These are phyloP conservation scores for Diadophis punctatus DNA, from an alignment of 2,113 vertebrate genomes.

Conservation along the genomic window DNA sequence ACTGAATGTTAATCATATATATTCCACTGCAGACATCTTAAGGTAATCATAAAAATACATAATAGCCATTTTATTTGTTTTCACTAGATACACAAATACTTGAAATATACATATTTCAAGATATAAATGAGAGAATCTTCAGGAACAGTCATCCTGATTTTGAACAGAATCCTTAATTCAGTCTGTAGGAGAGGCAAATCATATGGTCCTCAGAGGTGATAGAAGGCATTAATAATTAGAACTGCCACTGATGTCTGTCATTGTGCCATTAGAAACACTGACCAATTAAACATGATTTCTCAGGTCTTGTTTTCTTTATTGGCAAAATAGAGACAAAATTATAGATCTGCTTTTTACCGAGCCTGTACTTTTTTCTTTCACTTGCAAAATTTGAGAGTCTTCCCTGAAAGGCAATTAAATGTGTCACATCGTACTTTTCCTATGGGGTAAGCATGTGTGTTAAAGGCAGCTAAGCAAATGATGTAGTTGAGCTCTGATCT, in stretches of 20 bases:
- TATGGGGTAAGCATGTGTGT: background rate
- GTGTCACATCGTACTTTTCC: background rate
- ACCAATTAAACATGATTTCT: background rate
- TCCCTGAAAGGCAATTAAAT: background rate
- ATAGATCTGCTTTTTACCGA: background rate
- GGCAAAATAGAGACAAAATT: constrained; percentile 4
- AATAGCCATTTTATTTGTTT: background rate
- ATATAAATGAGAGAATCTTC: background rate
- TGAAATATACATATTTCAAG: background rate
- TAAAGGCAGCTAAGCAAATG: background rate
- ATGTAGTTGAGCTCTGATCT: background rate
- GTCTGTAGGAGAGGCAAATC: no score
- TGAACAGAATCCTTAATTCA: background rate
- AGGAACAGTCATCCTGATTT: background rate
- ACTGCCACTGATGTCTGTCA: background rate
- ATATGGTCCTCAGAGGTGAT: no score
- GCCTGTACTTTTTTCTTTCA: background rate
- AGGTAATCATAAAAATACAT: background rate
- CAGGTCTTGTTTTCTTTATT: background rate
- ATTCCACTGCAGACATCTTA: background rate
- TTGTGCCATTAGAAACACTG: background rate
- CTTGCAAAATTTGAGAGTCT: constrained; percentile 21
- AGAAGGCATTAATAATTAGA: background rate
- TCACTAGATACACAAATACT: background rate
- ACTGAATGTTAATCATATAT: background rate